These are phyloP conservation scores for Willowsia nigromaculata DNA, from an alignment of 2,888 invertebrate genomes.

Conservation along the genomic window DNA sequence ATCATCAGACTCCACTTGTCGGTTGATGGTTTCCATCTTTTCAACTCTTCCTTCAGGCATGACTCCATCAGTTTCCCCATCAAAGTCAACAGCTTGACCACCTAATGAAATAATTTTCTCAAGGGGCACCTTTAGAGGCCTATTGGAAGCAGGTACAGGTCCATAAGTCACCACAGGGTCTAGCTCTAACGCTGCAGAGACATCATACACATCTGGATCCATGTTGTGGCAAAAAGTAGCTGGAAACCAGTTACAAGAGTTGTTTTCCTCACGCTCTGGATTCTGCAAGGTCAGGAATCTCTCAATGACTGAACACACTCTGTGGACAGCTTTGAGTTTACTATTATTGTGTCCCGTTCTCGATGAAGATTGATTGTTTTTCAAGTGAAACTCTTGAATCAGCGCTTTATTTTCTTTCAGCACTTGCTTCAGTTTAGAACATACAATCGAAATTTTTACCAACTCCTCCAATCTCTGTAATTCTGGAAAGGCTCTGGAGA, in stretches of 20 bases:
- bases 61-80: background rate
- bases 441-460: slow-evolving; percentile 72
- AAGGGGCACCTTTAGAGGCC: slow-evolving; percentile 55
- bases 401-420: slow-evolving; percentile 61
- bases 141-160: slow-evolving; percentile 55
- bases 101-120: slow-evolving; percentile 14
- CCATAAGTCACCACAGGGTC: slow-evolving; percentile 72
- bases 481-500: slow-evolving; percentile 72
- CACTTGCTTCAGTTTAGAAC: slow-evolving; percentile 68
- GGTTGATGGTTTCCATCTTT: background rate
- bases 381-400: slow-evolving; percentile 47
- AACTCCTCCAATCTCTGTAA: slow-evolving; percentile 71
- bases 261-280: background rate
- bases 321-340: slow-evolving; percentile 30
- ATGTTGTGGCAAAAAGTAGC: slow-evolving; percentile 71
- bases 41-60: slow-evolving; percentile 6
- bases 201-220: slow-evolving; percentile 72
- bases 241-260: slow-evolving; percentile 70
- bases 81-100: background rate
- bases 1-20: background rate
- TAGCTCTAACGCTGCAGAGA: slow-evolving; percentile 66
- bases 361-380: slow-evolving; percentile 11
- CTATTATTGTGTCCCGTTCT: background rate
- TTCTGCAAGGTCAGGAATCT: slow-evolving; percentile 35
- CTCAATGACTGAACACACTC: slow-evolving; percentile 54